These are phyloP conservation scores for Ctenochaetus hawaiiensis DNA, from an alignment of 2,797 vertebrate species.

Conservation along the genomic window DNA sequence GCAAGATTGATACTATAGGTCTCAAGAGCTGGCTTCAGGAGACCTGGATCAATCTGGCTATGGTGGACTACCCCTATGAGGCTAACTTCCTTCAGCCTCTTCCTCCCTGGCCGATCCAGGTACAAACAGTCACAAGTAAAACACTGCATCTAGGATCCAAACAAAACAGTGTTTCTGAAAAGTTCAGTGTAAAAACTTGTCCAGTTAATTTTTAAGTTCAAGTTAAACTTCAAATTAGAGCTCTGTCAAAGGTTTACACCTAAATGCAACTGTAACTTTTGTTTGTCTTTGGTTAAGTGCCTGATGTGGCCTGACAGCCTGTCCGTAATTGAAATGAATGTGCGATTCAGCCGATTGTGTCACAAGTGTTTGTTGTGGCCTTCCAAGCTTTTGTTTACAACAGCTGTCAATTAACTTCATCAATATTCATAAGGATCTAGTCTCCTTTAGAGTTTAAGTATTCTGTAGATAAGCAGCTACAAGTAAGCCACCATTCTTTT, in stretches of 20 bases:
- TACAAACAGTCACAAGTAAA: constrained; percentile 65
- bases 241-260: constrained; percentile 1
- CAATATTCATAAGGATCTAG: constrained; percentile 80
- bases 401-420: constrained; percentile 79
- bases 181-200: no score
- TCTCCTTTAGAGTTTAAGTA: constrained; percentile 64
- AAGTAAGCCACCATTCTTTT: constrained; percentile 66
- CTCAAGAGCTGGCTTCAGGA: constrained; percentile 95
- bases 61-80: constrained; percentile 96
- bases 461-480: constrained; percentile 72
- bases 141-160: not conserved
- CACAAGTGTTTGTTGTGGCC: constrained; percentile 76
- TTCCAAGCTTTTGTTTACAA: constrained; percentile 72
- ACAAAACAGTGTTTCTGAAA: no score
- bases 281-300: constrained; percentile 54
- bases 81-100: constrained; percentile 94
- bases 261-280: constrained; percentile 29
- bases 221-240: constrained; percentile 3
- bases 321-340: constrained; percentile 63
- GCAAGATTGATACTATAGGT: constrained; percentile 61
- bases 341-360: constrained; percentile 56
- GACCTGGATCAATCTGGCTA: constrained; percentile 96
- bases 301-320: constrained; percentile 54
- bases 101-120: constrained; percentile 95
- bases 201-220: not conserved